Base-by-base conservation (phyloP, 2,888 invertebrate genomes). In the Amphipoea oculea region DNA sequence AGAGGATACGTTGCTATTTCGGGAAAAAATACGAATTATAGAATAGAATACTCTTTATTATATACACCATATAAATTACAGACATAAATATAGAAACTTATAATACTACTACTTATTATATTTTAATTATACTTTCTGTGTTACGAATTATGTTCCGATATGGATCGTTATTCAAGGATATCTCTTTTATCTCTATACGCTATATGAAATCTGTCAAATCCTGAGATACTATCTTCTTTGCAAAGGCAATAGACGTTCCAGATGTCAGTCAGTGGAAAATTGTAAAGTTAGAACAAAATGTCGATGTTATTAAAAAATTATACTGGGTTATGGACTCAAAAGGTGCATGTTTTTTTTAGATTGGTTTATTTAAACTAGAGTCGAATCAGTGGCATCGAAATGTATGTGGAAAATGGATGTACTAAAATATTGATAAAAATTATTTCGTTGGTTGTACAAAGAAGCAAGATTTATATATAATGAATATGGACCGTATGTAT, bases 1-100 rank as follows among this genome's bases (percentile, higher is more conserved):
- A 83, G 87, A 81, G 78, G 84, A 90, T 90, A 79, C 81, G 83
- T 80, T 78, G 75, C 86, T 85, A 84, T 91, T 89, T 87, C 81
- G 67, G 54, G 79, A 85, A 89, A 87, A 88, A 89, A 87, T 79
- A 88, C 85, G 42, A 42, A 9, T 42, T 42, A n/a, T n/a, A n/a
- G n/a, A n/a, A n/a, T n/a, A n/a, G n/a, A n/a, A n/a, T n/a, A n/a
- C n/a, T n/a, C n/a, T n/a, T n/a, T n/a, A n/a, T n/a, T n/a, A n/a
- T n/a, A n/a, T n/a, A n/a, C n/a, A n/a, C n/a, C n/a, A n/a, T n/a
- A n/a, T n/a, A n/a, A n/a, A n/a, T n/a, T n/a, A n/a, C n/a, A n/a
- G n/a, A n/a, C n/a, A n/a, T n/a, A n/a, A n/a, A n/a, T n/a, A n/a
- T n/a, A n/a, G n/a, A n/a, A n/a, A n/a, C n/a, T n/a, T n/a, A n/a